phyloP scores from a whole-genome alignment of 2,888 invertebrate genomes.

The Andricus curvator region DNA sequence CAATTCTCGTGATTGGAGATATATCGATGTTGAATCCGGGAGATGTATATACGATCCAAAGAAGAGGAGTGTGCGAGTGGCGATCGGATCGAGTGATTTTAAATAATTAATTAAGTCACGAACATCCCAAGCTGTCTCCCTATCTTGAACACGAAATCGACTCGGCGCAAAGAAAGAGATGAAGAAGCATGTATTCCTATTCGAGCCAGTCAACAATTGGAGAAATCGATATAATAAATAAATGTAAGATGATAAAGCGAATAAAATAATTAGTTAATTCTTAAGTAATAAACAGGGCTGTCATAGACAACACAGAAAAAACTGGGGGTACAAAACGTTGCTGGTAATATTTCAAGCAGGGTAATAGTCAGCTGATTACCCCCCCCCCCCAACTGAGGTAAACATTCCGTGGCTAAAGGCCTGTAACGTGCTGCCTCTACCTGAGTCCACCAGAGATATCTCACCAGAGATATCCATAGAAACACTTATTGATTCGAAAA shows the following conservation, averaged over 20 bases:
- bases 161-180: slow-evolving; percentile 33
- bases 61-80: slow-evolving; percentile 57
- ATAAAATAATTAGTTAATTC: background rate
- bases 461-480: too few species aligned
- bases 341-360: too few species aligned
- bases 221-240: slow-evolving; percentile 14
- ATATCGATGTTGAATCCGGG: slow-evolving; percentile 52
- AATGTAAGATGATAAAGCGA: slow-evolving; percentile 3
- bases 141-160: slow-evolving; percentile 47
- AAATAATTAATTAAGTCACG: slow-evolving; percentile 68
- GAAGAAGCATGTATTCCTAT: slow-evolving; percentile 32
- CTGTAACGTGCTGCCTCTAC: too few species aligned
- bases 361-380: too few species aligned
- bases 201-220: slow-evolving; percentile 9
- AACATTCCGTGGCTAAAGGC: too few species aligned
- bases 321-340: too few species aligned
- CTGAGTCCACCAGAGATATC: too few species aligned
- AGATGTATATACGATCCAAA: slow-evolving; percentile 58
- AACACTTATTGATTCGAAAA: too few species aligned
- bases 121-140: slow-evolving; percentile 47
- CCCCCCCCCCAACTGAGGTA: too few species aligned
- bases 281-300: too few species aligned
- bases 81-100: slow-evolving; percentile 60
- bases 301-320: too few species aligned
- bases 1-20: slow-evolving; percentile 59